Conservation (phyloP, 2,797 vertebrate species). For the Galagoides demidoff region DNA sequence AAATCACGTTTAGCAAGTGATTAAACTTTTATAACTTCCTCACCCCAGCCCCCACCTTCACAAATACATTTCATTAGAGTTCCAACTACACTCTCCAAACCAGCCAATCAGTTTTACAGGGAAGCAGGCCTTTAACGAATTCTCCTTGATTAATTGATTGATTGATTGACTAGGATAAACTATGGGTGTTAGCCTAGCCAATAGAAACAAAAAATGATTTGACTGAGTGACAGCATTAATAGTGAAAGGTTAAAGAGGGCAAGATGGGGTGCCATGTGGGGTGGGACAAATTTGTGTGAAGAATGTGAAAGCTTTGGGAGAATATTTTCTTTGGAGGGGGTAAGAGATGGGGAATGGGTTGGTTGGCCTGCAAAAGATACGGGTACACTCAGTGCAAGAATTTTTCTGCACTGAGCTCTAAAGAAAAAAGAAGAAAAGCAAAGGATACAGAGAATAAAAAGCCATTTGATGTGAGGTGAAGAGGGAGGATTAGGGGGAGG, state of each 20-base stretch:
- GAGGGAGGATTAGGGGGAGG: slow-evolving; percentile 78
- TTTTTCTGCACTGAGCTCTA: slow-evolving; percentile 71
- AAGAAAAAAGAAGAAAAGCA: slow-evolving; percentile 78
- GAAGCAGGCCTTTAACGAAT: slow-evolving; percentile 27
- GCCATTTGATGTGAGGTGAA: slow-evolving; percentile 81
- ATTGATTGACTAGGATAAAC: slow-evolving; percentile 71
- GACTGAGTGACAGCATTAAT: slow-evolving; percentile 59
- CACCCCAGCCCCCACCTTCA: not conserved
- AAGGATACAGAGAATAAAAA: slow-evolving; percentile 79
- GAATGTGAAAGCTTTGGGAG: slow-evolving; percentile 44
- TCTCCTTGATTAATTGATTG: slow-evolving; percentile 68
- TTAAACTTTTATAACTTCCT: not conserved
- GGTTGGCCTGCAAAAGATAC: slow-evolving; percentile 66
- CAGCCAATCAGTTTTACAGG: slow-evolving; percentile 13
- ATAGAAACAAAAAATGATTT: slow-evolving; percentile 68
- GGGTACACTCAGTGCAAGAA: slow-evolving; percentile 65
- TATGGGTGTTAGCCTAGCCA: slow-evolving; percentile 42
- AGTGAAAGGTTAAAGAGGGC: slow-evolving; percentile 41
- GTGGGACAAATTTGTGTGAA: slow-evolving; percentile 21
- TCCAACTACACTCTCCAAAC: slow-evolving; percentile 16
- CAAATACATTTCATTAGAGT: slow-evolving; percentile 18
- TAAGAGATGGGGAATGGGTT: slow-evolving; percentile 68
- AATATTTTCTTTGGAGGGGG: slow-evolving; percentile 55
- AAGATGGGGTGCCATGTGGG: not conserved
- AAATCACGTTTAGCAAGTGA: slow-evolving; percentile 35